These are phyloP conservation scores for Hyles lineata DNA, from an alignment of 2,888 invertebrate genomes.

Conservation along the genomic window DNA sequence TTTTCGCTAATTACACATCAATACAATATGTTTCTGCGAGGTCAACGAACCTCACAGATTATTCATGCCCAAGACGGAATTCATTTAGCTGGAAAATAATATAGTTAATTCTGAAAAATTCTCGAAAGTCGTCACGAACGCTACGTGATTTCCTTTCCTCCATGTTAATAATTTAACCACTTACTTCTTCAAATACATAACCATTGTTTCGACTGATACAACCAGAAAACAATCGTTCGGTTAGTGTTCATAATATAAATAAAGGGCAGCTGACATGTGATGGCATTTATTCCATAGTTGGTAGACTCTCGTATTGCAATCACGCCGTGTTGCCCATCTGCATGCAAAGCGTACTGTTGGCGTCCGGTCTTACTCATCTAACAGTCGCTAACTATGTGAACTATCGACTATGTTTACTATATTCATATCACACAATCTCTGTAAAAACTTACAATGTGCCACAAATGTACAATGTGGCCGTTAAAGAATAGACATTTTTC, in stretches of 20 bases:
- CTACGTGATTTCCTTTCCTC: slow-evolving; percentile 78
- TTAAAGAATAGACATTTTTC: slow-evolving; percentile 6
- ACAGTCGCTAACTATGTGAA: slow-evolving; percentile 68
- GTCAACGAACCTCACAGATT: slow-evolving; percentile 48
- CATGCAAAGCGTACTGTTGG: slow-evolving; percentile 70
- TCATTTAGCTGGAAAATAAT: slow-evolving; percentile 53
- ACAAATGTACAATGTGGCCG: background rate
- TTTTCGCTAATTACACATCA: slow-evolving; percentile 31
- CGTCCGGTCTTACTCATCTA: slow-evolving; percentile 82
- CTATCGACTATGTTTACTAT: slow-evolving; percentile 54
- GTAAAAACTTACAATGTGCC: slow-evolving; percentile 4
- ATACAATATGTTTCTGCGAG: slow-evolving; percentile 38
- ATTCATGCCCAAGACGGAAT: slow-evolving; percentile 43
- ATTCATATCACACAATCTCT: slow-evolving; percentile 36
- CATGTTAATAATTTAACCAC: slow-evolving; percentile 60
- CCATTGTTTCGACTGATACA: slow-evolving; percentile 76
- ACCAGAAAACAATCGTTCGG: slow-evolving; percentile 71
- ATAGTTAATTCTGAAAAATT: slow-evolving; percentile 58
- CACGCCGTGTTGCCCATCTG: slow-evolving; percentile 70
- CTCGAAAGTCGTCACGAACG: slow-evolving; percentile 59
- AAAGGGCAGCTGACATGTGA: slow-evolving; percentile 67
- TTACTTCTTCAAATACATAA: slow-evolving; percentile 63
- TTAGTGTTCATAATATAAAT: slow-evolving; percentile 76
- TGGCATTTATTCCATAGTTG: slow-evolving; percentile 81
- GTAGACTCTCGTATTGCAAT: slow-evolving; percentile 78